These are phyloP conservation scores for Sarcophaga bullata DNA, from an alignment of 1,140 invertebrate species.

Conservation along the genomic window DNA sequence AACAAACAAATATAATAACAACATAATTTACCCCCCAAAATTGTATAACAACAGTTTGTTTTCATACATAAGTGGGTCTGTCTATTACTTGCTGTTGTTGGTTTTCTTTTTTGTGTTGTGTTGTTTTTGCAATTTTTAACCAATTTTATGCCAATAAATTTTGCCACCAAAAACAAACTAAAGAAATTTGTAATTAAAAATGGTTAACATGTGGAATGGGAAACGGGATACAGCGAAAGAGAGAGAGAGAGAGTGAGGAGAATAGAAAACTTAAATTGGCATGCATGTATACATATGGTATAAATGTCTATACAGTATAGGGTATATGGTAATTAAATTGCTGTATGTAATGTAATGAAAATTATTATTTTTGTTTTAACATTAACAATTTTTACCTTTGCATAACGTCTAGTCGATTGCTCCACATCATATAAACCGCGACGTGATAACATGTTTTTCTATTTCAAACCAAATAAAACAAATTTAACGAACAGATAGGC, in stretches of 20 bases:
- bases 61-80: background rate
- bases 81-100: background rate
- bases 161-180: background rate
- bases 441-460: slow-evolving; percentile 55
- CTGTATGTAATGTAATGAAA: background rate
- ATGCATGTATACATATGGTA: background rate
- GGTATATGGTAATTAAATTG: background rate
- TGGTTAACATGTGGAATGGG: too few relatives aligned
- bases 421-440: slow-evolving; percentile 63
- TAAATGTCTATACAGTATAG: background rate
- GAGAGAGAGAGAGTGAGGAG: too few relatives aligned
- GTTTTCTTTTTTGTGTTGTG: background rate
- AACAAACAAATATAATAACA: background rate
- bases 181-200: too few relatives aligned
- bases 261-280: too few relatives aligned
- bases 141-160: background rate
- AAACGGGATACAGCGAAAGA: too few relatives aligned
- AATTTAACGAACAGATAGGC: too few relatives aligned
- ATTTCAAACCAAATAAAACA: too few relatives aligned
- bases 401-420: slow-evolving; percentile 62
- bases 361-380: slow-evolving; percentile 13
- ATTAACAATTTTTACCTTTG: slow-evolving; percentile 53
- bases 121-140: background rate
- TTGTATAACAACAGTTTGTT: background rate
- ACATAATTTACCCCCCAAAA: background rate